phyloP scores from a whole-genome alignment of 2,888 invertebrate species.

The Diarsia dahlii region DNA sequence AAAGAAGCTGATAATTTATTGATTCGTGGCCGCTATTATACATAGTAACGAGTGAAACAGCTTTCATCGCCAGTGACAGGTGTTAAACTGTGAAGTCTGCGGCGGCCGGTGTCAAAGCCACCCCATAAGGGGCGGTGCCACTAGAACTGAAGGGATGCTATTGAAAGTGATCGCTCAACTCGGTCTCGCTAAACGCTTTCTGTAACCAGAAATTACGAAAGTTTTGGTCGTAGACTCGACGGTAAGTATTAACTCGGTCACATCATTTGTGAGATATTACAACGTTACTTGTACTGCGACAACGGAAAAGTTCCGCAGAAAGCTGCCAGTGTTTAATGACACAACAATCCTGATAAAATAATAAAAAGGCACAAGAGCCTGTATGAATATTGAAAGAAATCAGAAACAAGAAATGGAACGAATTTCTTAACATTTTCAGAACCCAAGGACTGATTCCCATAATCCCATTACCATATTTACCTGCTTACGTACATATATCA shows the following conservation, averaged over 20 bases:
- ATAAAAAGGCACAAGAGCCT: slow-evolving; percentile 4
- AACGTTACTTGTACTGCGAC: background rate
- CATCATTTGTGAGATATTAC: slow-evolving; percentile 22
- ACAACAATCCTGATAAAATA: slow-evolving; percentile 7
- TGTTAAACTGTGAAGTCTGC: slow-evolving; percentile 29
- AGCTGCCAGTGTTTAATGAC: background rate
- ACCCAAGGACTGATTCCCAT: slow-evolving; percentile 27
- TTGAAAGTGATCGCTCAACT: slow-evolving; percentile 64
- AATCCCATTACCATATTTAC: slow-evolving; percentile 33
- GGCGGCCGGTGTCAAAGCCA: slow-evolving; percentile 17
- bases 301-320: background rate
- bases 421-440: slow-evolving; percentile 22
- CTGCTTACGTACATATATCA: slow-evolving; percentile 29
- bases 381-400: slow-evolving; percentile 29
- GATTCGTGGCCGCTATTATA: slow-evolving; percentile 39
- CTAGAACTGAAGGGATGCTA: slow-evolving; percentile 41
- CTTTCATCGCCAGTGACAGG: slow-evolving; percentile 10
- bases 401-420: slow-evolving; percentile 18
- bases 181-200: slow-evolving; percentile 55
- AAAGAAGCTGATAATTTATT: slow-evolving; percentile 46
- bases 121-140: slow-evolving; percentile 11
- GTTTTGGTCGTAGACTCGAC: slow-evolving; percentile 59
- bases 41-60: slow-evolving; percentile 51
- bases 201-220: slow-evolving; percentile 63
- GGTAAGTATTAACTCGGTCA: slow-evolving; percentile 16